Base-by-base conservation (phyloP, 2,113 vertebrate genomes). In the Mesembrinibis cayennensis region DNA sequence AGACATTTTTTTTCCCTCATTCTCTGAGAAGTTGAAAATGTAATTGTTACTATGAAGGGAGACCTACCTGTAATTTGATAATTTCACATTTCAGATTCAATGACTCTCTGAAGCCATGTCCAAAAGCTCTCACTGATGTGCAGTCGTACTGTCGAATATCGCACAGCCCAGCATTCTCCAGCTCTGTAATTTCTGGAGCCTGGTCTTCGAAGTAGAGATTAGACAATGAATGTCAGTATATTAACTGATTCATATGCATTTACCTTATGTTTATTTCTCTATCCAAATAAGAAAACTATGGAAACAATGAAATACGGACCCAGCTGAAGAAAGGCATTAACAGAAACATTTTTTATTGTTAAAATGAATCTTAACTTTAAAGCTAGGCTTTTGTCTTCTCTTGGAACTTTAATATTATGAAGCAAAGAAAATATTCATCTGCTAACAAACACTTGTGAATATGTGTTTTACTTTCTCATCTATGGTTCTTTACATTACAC, bases 71-170 rank as follows among this genome's bases (percentile, higher is more conserved):
- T 95, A 99, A 98, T 96, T 98, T 98, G 90, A 98, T 97, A 96
- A 99, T 96, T 98, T 99, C 99, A 98, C 99, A 99, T 97, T 98
- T 99, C 95, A 98, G 97, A 79, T 97, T 97, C 38, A 97, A 82
- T 44, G 98, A 98, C 70, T 98, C 97, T 90, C 95, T 98, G 97
- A 99, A 99, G 79, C 98, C 98, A 19, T 97, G 98, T 32, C 99
- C 99, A 45, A 98, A 98, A 78, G 98, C 97, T 96, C 96, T 98
- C 73, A 99, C 92, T n/a, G 95, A 96, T 47, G 97, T 97, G 96
- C 99, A 99, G 89, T 98, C 97, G 38, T 97, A 93, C 71, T 97
- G 98, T 17, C 70, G 98, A 79, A 99, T 91, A 85, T 99, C 96
- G 34, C 99, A 99, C 29, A 99, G 98, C 88, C 99, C 99, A 74